Evolutionary conservation across 1,140 invertebrate species (phyloP).

Genomic region (Agrypnia vestita): DNA sequence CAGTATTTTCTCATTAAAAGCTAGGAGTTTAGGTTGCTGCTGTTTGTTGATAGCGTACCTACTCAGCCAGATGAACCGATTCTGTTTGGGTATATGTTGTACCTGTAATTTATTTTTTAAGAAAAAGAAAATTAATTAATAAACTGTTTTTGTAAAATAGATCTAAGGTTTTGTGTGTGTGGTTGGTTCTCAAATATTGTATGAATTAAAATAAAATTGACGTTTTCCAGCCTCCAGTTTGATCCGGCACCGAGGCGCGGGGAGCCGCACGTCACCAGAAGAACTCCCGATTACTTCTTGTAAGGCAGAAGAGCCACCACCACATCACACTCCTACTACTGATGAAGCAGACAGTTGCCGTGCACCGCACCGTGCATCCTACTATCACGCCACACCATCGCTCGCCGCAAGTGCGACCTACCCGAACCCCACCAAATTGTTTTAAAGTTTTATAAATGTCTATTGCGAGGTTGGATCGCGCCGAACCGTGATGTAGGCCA

Average conservation of each 20-base stretch:
- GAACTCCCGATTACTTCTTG: conserved; percentile 99
- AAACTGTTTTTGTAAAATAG: no score
- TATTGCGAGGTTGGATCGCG: conserved; percentile 14
- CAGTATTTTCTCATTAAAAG: no score
- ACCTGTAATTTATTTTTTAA: no score
- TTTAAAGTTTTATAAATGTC: conserved; percentile 25
- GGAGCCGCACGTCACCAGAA: conserved; percentile 98
- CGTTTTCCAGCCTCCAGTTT: conserved; percentile 93
- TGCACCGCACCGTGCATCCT: conserved; percentile 2
- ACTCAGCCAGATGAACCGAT: no score
- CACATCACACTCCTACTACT: conserved; percentile 62
- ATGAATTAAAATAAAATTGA: no score
- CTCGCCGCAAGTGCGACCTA: conserved; percentile 17
- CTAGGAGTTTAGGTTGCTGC: no score
- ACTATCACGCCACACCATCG: conserved; percentile 15
- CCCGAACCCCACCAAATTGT: conserved; percentile 23
- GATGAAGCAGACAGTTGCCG: conserved; percentile 59
- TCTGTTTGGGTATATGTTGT: no score
- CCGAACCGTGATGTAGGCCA: not conserved
- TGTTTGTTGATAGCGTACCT: no score
- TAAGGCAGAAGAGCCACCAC: conserved; percentile 74
- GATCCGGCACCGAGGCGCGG: conserved; percentile 99
- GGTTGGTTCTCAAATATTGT: no score
- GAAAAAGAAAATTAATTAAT: no score
- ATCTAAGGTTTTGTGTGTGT: no score